Conservation (phyloP, 2,888 invertebrate genomes). For the Terebella lapidaria region DNA sequence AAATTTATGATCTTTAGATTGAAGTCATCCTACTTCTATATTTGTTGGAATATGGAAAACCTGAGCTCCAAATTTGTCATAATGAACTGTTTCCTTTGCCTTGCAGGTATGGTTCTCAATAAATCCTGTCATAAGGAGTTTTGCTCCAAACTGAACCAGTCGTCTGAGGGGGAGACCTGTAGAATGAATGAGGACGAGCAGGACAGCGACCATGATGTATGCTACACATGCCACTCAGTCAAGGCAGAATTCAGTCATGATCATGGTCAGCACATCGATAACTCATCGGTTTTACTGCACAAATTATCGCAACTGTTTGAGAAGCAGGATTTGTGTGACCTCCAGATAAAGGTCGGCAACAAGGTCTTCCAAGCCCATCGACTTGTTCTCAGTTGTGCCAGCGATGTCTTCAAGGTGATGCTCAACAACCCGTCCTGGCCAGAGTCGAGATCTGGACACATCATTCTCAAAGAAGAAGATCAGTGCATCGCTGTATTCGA, state of each 20-base stretch:
- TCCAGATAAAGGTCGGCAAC: slow-evolving; percentile 76
- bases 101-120: too few species aligned
- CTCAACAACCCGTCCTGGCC: slow-evolving; percentile 89
- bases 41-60: too few species aligned
- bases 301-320: slow-evolving; percentile 79
- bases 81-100: too few species aligned
- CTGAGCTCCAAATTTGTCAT: too few species aligned
- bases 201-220: too few species aligned
- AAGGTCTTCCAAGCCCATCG: slow-evolving; percentile 81
- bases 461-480: slow-evolving; percentile 80
- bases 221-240: not conserved
- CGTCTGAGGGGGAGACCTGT: too few species aligned
- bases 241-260: slow-evolving; percentile 18
- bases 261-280: slow-evolving; percentile 22
- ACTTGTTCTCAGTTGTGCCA: slow-evolving; percentile 85
- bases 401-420: slow-evolving; percentile 94
- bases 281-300: slow-evolving; percentile 43
- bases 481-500: slow-evolving; percentile 80
- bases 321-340: slow-evolving; percentile 83
- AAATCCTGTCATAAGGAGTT: too few species aligned
- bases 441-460: slow-evolving; percentile 78
- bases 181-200: too few species aligned
- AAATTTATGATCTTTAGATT: too few species aligned
- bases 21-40: too few species aligned
- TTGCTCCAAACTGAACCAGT: too few species aligned